phyloP scores from a whole-genome alignment of 2,888 invertebrate species.

The Leptinotarsa rubiginosa region DNA sequence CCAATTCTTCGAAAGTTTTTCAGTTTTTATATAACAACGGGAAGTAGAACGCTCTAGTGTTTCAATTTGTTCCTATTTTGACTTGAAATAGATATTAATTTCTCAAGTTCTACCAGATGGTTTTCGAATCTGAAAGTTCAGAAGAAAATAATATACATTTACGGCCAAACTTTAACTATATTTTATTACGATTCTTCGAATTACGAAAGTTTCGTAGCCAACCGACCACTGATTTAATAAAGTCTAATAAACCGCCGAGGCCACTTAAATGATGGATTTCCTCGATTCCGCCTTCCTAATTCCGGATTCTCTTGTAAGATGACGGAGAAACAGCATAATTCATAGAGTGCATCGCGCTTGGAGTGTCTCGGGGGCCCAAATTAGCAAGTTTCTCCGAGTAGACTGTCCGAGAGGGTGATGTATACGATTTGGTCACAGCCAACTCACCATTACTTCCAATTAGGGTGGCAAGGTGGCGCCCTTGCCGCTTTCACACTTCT shows the following conservation, averaged over 20 bases:
- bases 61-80: no score
- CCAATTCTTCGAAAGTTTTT: no score
- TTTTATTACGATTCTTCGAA: slow-evolving; percentile 4
- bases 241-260: slow-evolving; percentile 34
- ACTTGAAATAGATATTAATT: not conserved
- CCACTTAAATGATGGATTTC: slow-evolving; percentile 43
- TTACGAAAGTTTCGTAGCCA: slow-evolving; percentile 14
- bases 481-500: slow-evolving; percentile 30
- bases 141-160: not conserved
- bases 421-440: slow-evolving; percentile 60
- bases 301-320: slow-evolving; percentile 40
- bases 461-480: slow-evolving; percentile 61
- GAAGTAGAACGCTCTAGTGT: no score
- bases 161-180: slow-evolving; percentile 1
- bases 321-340: slow-evolving; percentile 49
- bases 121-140: not conserved
- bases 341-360: slow-evolving; percentile 51
- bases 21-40: no score
- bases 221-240: slow-evolving; percentile 36
- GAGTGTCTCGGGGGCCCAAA: slow-evolving; percentile 59
- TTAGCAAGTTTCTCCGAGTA: slow-evolving; percentile 61
- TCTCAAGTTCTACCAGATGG: not conserved
- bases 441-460: slow-evolving; percentile 63
- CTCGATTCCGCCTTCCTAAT: slow-evolving; percentile 33
- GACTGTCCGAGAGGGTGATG: slow-evolving; percentile 58